Evolutionary conservation across 1,140 invertebrate species (phyloP).

Genomic region (Halictus rubicundus): DNA sequence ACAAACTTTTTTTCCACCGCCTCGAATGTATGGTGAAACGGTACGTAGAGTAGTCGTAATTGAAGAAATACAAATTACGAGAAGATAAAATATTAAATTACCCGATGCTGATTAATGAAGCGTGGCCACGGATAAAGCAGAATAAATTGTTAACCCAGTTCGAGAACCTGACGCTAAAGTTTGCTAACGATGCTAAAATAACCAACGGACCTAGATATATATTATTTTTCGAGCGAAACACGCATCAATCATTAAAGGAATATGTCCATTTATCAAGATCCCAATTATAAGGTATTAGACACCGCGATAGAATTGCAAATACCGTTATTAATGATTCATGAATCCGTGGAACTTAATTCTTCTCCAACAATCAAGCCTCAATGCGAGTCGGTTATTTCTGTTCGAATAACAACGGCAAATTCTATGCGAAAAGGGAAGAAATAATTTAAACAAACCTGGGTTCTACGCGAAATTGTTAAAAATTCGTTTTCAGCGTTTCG

Average conservation of each 20-base stretch:
- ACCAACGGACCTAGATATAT: neutral
- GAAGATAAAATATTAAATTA: neutral
- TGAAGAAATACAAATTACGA: neutral
- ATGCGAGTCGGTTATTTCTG: neutral
- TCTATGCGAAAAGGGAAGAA: neutral
- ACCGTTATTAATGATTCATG: neutral
- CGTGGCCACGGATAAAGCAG: neutral
- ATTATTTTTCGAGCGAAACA: neutral
- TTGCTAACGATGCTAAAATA: neutral
- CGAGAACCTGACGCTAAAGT: neutral
- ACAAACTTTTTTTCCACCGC: neutral
- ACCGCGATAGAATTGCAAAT: neutral
- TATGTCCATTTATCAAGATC: neutral
- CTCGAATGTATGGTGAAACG: too few species aligned
- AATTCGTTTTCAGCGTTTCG: too few species aligned
- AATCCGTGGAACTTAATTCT: neutral
- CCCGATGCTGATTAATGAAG: neutral
- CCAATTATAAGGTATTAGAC: neutral
- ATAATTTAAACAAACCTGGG: too few species aligned
- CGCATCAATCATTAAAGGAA: neutral
- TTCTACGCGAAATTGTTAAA: too few species aligned
- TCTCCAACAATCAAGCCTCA: neutral
- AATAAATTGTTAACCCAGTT: constrained; percentile 2
- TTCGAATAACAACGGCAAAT: neutral
- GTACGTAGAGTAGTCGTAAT: neutral